Evolutionary conservation across 2,113 vertebrate species (phyloP).

Genomic region (Callipepla squamata): DNA sequence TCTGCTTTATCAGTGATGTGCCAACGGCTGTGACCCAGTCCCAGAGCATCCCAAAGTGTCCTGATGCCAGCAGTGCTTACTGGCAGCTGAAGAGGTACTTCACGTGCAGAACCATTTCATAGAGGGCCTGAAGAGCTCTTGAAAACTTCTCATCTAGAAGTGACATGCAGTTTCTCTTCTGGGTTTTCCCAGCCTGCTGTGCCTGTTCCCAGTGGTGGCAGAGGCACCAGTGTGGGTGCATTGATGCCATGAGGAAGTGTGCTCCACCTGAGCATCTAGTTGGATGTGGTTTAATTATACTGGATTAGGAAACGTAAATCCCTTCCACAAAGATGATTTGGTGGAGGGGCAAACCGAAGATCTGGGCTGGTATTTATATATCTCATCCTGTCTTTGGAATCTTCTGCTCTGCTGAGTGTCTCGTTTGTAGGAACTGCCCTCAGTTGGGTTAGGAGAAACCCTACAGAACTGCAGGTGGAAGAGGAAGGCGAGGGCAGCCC

Average conservation of each 20-base stretch:
- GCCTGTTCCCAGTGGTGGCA: background rate
- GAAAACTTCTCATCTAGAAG: background rate
- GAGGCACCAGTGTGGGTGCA: background rate
- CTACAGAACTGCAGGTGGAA: background rate
- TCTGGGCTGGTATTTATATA: background rate
- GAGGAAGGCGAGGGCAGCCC: background rate
- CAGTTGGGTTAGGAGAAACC: background rate
- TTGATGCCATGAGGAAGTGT: background rate
- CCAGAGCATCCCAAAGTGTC: rapidly evolving
- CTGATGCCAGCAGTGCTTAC: background rate
- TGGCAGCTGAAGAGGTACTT: background rate
- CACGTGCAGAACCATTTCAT: background rate
- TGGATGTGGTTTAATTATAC: background rate
- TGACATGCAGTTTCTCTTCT: background rate
- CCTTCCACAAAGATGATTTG: background rate
- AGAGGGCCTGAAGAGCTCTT: background rate
- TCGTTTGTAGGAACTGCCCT: background rate
- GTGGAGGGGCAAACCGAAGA: background rate
- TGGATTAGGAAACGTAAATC: background rate
- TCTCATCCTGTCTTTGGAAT: background rate
- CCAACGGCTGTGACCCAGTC: rapidly evolving
- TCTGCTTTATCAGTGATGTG: background rate
- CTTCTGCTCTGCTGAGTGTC: background rate
- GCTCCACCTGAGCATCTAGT: background rate
- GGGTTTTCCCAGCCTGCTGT: background rate